Base-by-base conservation (phyloP, 2,888 invertebrate species). In the Hypolimnas misippus region DNA sequence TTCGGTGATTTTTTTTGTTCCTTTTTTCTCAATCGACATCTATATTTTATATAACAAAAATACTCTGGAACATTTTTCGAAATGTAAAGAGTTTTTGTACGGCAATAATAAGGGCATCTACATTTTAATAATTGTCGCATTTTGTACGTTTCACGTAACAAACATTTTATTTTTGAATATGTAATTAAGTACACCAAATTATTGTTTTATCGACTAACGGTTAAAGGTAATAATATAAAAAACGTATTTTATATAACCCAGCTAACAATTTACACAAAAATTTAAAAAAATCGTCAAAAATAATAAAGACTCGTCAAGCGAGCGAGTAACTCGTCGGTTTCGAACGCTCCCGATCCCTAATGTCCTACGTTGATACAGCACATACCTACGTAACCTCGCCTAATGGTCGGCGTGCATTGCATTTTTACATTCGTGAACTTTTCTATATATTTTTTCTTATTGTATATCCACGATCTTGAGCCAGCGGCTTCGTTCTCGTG, bases 1-100 rank as follows among this genome's bases (percentile, higher is more conserved):
- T 72, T 71, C 60, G 35, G 59, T 58, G 79, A 79, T 81, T 68
- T 67, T 46, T 64, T 65, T 66, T 64, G 33, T 56, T 25, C 17
- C 14, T 40, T 49, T 33, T 51, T 51, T 59, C 44, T 10, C 4
- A 19, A 21, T 31, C 25, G 42, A 46, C 21, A n/a, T 42, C 57
- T 64, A 31, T 31, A 62, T 61, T 57, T 62, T 38, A 38, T 21
- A 14, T 46, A 21, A n/a, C 21, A 4, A 21, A 21, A 21, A n/a
- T 46, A 46, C 21, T 16, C 25, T 46, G 8, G 12, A 21, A 21
- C 5, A 12, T 21, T 46, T 46, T 21, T 46, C 21, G 21, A 46
- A 46, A 42, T 10, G 16, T 19, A 19, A 46, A 21, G n/a, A n/a
- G n/a, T n/a, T 21, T 21, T 5, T 7, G 12, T 21, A 12, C 21